Evolutionary conservation across 2,888 invertebrate genomes (phyloP).

Genomic region (Periphyllus acericola): DNA sequence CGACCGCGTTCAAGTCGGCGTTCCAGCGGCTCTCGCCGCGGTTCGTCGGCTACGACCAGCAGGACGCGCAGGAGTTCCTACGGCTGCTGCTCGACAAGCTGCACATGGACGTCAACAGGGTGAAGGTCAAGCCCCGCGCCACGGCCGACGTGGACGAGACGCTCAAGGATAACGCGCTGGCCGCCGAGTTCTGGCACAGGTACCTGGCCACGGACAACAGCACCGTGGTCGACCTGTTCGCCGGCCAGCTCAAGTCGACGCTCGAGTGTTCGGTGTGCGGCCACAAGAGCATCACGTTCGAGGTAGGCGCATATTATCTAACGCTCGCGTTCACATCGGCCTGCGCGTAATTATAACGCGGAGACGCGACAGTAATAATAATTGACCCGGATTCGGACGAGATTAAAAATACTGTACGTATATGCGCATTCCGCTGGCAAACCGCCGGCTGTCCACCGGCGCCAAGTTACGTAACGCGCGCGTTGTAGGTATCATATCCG

Average conservation of each 20-base stretch:
- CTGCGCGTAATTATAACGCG: background rate
- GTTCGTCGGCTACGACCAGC: conserved; percentile 82
- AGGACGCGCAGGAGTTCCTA: conserved; percentile 91
- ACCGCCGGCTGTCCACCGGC: conserved; percentile 8
- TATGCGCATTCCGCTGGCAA: conserved; percentile 38
- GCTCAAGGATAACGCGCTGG: conserved; percentile 67
- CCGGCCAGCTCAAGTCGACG: conserved; percentile 86
- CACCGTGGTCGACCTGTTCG: conserved; percentile 80
- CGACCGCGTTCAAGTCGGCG: conserved; percentile 64
- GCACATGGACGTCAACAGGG: conserved; percentile 83
- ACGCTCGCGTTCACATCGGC: too few relatives aligned
- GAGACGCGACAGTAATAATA: background rate
- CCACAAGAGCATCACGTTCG: conserved; percentile 83
- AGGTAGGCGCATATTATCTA: conserved; percentile 68
- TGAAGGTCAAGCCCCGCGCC: conserved; percentile 67
- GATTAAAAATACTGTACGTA: conserved; percentile 51
- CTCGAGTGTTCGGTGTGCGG: conserved; percentile 80
- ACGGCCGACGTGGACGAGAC: conserved; percentile 66
- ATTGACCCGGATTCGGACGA: conserved; percentile 40
- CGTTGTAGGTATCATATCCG: background rate
- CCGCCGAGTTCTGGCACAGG: conserved; percentile 77
- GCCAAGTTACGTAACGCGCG: background rate
- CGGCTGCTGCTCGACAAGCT: conserved; percentile 88
- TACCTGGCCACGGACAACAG: conserved; percentile 78
- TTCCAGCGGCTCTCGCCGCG: conserved; percentile 74